Conservation (phyloP, 2,888 invertebrate species). For the Tupiocoris notatus region DNA sequence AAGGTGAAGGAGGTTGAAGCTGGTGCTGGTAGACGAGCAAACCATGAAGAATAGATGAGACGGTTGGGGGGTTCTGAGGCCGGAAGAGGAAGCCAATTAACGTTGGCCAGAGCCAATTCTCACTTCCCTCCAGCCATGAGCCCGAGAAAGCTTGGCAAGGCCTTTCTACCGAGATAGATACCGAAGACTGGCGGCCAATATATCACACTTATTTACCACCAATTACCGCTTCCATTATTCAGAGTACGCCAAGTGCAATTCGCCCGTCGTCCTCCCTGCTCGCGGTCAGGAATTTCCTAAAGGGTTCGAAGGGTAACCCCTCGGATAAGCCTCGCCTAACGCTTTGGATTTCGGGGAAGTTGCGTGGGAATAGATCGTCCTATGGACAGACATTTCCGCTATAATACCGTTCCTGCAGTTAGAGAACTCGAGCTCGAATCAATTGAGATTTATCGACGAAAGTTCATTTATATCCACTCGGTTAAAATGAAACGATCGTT, state of each 20-base stretch:
- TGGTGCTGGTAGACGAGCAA: not conserved
- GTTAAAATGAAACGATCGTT: no score
- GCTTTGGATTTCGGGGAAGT: not conserved
- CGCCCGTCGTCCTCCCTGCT: constrained; percentile 21
- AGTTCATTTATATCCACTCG: no score
- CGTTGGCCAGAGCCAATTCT: constrained; percentile 36
- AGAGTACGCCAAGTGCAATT: constrained; percentile 42
- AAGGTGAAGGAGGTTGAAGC: not conserved
- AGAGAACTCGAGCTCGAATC: not conserved
- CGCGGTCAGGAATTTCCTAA: not conserved
- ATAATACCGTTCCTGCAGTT: no score
- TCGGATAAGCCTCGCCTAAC: not conserved
- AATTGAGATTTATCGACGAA: not conserved
- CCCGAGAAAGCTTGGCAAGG: not conserved
- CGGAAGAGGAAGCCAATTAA: constrained; percentile 15
- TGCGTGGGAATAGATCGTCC: not conserved
- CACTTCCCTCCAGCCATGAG: no score
- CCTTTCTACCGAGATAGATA: constrained; percentile 24
- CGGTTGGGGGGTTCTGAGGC: not conserved
- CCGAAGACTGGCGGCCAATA: constrained; percentile 37
- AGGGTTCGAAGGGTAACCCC: constrained; percentile 6
- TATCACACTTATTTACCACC: constrained; percentile 45
- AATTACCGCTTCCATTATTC: constrained; percentile 44
- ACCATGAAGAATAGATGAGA: not conserved
- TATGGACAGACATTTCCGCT: no score